These are phyloP conservation scores for Nephila pilipes DNA, from an alignment of 1,140 invertebrate species.

Conservation along the genomic window DNA sequence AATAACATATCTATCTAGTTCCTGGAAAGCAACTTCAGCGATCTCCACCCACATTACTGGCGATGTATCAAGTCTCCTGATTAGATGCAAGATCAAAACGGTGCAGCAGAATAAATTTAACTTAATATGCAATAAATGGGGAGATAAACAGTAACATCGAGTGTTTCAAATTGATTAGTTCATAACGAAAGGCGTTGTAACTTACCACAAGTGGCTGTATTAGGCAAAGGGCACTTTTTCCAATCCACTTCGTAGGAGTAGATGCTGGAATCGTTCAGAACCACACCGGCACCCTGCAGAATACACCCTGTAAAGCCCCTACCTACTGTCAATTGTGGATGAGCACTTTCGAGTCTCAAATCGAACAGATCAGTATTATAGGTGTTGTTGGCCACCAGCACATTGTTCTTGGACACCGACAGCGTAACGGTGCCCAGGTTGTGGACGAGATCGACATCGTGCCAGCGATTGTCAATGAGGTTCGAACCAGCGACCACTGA, in stretches of 20 bases:
- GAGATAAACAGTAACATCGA: no score
- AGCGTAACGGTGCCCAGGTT: slow-evolving; percentile 73
- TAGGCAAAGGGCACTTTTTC: slow-evolving; percentile 86
- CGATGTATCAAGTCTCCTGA: no score
- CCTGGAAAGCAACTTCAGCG: no score
- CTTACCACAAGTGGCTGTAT: slow-evolving; percentile 85
- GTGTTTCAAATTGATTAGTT: no score
- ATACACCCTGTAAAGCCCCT: slow-evolving; percentile 90
- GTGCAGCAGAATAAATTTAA: no score
- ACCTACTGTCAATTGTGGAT: slow-evolving; percentile 87
- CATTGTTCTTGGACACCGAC: slow-evolving; percentile 65
- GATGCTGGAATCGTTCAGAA: slow-evolving; percentile 86
- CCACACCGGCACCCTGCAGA: slow-evolving; percentile 89
- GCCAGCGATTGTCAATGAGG: slow-evolving; percentile 77
- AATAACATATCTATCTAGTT: no score
- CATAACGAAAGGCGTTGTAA: slow-evolving; percentile 50
- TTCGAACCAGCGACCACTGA: slow-evolving; percentile 45
- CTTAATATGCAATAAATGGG: no score
- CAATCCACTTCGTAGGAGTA: slow-evolving; percentile 87
- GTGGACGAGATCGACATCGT: slow-evolving; percentile 77
- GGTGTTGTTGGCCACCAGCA: slow-evolving; percentile 88
- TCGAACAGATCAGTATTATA: slow-evolving; percentile 83
- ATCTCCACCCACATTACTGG: no score
- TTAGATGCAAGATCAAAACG: no score
- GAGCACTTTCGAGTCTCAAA: slow-evolving; percentile 84